A percentile compares a stretch with the other conserved stretches of the same genome.
phyloP scores from a whole-genome alignment of 2,113 vertebrate species.

The Oxyruncus cristatus region DNA sequence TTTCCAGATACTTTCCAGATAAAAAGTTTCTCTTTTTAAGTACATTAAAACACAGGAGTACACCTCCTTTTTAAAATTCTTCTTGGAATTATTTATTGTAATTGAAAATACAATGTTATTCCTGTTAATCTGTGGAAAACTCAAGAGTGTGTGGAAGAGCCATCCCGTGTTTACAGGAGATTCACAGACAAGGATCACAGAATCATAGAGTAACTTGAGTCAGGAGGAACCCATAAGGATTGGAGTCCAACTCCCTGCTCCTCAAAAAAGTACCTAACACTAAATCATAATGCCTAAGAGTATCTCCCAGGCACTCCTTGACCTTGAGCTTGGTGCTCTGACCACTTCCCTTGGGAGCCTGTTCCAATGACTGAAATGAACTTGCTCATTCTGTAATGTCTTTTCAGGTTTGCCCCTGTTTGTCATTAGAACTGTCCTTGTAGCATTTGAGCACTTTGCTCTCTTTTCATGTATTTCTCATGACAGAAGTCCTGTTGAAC shows the following conservation, averaged over 20 bases:
- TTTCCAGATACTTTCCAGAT: not conserved
- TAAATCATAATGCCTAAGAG: not conserved
- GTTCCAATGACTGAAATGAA: not conserved
- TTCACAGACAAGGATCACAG: not conserved
- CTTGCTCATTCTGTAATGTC: not conserved
- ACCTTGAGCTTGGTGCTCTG: not conserved
- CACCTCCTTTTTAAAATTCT: not conserved
- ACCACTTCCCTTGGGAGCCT: not conserved
- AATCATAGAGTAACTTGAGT: not conserved
- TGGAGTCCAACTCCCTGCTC: not conserved
- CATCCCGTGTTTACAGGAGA: not conserved
- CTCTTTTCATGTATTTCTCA: not conserved
- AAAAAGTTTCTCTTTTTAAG: no score
- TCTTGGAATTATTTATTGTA: not conserved
- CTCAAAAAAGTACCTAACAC: not conserved
- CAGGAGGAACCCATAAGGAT: not conserved
- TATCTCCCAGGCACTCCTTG: not conserved
- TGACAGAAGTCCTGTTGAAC: not conserved
- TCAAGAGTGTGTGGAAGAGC: not conserved
- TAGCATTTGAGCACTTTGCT: not conserved
- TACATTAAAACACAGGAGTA: not conserved
- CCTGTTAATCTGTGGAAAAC: not conserved
- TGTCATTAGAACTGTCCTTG: not conserved
- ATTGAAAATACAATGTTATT: not conserved
- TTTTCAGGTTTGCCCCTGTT: not conserved